Evolutionary conservation across 2,113 vertebrate species (phyloP), one percentile per base, ranked within the genome.

Genomic region (Ageneiosus marmoratus): DNA sequence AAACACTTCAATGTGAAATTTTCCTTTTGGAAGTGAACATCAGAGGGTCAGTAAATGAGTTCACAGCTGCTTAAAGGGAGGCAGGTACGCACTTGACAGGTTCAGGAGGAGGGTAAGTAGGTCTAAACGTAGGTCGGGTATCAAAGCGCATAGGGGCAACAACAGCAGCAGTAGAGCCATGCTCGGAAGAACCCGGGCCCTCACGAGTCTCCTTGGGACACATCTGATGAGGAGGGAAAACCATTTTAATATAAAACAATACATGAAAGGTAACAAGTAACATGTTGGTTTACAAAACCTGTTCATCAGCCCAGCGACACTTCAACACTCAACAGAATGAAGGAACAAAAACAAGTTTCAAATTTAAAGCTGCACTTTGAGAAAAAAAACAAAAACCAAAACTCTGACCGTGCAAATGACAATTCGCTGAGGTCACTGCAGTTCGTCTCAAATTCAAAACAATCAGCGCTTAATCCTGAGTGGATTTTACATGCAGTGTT

Each of bases 161-260:
- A 78, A 96, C 93, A 75, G 95, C 88, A 10, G 92, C 82, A 0
- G 95, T 67, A 85, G 96, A 91, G 55, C 92, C 94, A 29, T 94
- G 93, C 16, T 97, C 96, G 83, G 88, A 86, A 0, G 94, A 22
- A 44, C 92, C 91, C 77, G 95, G 91, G 86, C 93, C 90, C 86
- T 98, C 96, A 0, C 95, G 89, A 0, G 95, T 93, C 85, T 98
- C 97, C 20, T 97, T 97, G 22, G 96, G 95, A 88, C 97, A 99
- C 98, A 99, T 99, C 98, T 99, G 92, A 83, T 93, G 89, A 0
- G 75, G 37, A n/a, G 3, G 32, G 32, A 20, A 34, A 4, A 22
- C 20, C 2, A 0, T 2, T 24, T 32, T 46, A 69, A 70, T 18
- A 24, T 32, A 32, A 2, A 69, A 29, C 46, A 63, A 48, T 4